These are phyloP conservation scores for Pygoscelis antarcticus DNA, from an alignment of 2,113 vertebrate species.

Conservation along the genomic window DNA sequence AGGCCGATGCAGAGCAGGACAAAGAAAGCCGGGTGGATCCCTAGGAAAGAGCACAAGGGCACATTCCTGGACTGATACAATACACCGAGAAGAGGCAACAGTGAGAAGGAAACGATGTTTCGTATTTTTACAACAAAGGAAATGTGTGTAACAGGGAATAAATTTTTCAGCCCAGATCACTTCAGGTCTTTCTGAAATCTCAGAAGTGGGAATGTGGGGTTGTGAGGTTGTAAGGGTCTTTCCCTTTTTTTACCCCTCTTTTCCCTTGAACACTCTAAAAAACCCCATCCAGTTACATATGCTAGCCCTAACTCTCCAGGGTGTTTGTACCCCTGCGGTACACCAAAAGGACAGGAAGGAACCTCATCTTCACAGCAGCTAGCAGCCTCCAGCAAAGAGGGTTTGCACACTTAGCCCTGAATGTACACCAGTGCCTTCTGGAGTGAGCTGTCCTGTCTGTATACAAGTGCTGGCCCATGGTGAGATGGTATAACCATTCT, in stretches of 20 bases:
- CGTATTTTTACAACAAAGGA: not conserved
- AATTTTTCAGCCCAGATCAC: not conserved
- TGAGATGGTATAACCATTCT: not conserved
- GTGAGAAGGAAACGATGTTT: not conserved
- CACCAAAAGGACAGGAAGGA: not conserved
- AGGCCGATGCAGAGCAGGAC: slow-evolving; percentile 79
- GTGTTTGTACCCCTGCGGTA: not conserved
- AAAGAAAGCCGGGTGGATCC: slow-evolving; percentile 74
- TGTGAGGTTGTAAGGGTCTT: not conserved
- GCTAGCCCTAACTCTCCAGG: not conserved
- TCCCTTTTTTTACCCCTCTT: not conserved
- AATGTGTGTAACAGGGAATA: not conserved
- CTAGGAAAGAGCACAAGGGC: slow-evolving; percentile 56
- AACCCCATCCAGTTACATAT: rapidly evolving
- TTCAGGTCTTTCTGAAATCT: not conserved
- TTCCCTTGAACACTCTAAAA: not conserved
- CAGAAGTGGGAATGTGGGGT: not conserved
- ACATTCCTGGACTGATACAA: not conserved
- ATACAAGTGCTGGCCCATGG: not conserved
- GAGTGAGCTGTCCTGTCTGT: not conserved
- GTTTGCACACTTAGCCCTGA: not conserved
- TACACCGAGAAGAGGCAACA: not conserved
- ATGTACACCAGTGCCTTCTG: not conserved
- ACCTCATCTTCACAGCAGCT: not conserved
- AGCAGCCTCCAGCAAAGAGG: not conserved